Base-by-base conservation (phyloP, 2,113 vertebrate genomes). In the Neolamprologus ventralis region DNA sequence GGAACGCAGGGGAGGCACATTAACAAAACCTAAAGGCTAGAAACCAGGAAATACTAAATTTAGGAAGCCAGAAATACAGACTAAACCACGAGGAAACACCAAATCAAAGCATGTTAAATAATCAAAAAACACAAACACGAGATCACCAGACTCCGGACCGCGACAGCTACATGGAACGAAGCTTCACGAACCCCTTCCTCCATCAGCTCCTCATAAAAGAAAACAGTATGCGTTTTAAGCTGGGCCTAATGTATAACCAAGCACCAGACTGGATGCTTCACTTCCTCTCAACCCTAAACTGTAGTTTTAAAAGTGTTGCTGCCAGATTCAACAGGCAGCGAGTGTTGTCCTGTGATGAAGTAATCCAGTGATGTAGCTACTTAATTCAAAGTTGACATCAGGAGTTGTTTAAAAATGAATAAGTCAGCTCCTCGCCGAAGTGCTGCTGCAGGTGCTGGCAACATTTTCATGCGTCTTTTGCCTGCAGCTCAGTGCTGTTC, bases 331-430 rank as follows among this genome's bases (percentile, higher is more conserved):
- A 73, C 55, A 71, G n/a, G 79, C 55, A 83, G 54, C 17, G 9
- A 35, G 21, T 45, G 28, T 33, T 4, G 4, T 19, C n/a, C 35
- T 80, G 71, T 9, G 58, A 42, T 87, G 26, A 75, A 79, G 26
- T 54, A 84, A 73, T 85, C 37, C 68, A 55, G 79, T 28, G 54
- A 87, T 68, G 45, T 80, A 51, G 49, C 60, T n/a, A 51, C 13
- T 65, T 73, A 40, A 85, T 63, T 84, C 68, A 57, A 45, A 80
- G 60, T 71, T 42, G 87, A 78, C 49, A 85, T 83, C 28, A 60
- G 42, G 26, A 86, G 26, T 26, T 60, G 40, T 31, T 81, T 81
- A 81, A 87, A 87, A 55, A 87, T 53, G 42, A 80, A 88, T 60
- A 40, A 83, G 21, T 53, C 78, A 37, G 55, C 80, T 89, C 26